phyloP scores from a whole-genome alignment of 2,888 invertebrate species.

The Lysandra bellargus region DNA sequence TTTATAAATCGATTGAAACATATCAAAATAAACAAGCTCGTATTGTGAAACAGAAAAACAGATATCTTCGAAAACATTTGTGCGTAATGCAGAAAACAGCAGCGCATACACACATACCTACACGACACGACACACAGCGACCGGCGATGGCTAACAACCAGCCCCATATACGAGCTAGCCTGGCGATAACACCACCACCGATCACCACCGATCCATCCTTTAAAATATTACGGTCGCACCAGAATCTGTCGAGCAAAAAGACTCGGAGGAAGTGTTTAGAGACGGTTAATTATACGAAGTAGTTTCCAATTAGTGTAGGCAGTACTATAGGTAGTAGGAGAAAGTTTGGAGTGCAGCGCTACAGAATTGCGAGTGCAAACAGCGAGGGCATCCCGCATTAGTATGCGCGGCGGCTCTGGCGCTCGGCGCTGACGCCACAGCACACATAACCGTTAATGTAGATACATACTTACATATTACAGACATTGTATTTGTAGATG shows the following conservation, averaged over 20 bases:
- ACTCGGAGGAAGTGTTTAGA: not conserved
- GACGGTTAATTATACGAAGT: not conserved
- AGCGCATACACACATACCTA: not conserved
- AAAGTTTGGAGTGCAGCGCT: not conserved
- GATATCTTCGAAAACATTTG: not conserved
- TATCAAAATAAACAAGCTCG: not conserved
- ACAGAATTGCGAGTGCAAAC: conserved; percentile 6
- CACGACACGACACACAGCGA: not conserved
- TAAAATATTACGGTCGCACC: not conserved
- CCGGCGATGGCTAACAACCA: not conserved
- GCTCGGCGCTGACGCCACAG: not conserved
- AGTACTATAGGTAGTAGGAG: not conserved
- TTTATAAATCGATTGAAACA: not conserved
- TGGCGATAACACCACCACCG: not conserved
- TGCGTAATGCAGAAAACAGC: not conserved
- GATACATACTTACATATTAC: not conserved
- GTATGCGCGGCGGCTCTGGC: not conserved
- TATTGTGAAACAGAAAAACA: not conserved
- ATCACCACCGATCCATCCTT: not conserved
- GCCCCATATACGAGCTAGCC: not conserved
- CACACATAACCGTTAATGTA: not conserved
- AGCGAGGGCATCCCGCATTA: not conserved
- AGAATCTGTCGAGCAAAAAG: not conserved
- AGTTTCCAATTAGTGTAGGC: not conserved
- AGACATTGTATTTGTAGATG: too few relatives aligned